phyloP scores from a whole-genome alignment of 2,888 invertebrate species.

The Drepanosiphum platanoidis region DNA sequence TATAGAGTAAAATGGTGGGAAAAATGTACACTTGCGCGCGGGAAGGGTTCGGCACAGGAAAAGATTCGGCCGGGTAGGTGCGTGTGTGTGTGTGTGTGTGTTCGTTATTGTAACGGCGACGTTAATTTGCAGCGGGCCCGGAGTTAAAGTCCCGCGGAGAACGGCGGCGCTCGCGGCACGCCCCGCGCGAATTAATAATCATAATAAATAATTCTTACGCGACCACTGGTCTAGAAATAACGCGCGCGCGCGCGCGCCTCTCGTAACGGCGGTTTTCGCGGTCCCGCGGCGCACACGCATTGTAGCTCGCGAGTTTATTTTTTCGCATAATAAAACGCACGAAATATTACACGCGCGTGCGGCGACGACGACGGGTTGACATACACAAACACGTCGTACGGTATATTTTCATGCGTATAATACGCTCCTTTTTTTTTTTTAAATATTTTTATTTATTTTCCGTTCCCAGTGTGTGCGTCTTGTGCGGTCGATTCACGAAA shows the following conservation, averaged over 20 bases:
- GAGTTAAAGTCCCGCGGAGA: constrained; percentile 34
- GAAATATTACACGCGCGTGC: background rate
- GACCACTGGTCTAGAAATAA: constrained; percentile 30
- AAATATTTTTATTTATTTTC: background rate
- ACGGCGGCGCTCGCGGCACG: constrained; percentile 16
- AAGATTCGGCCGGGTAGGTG: background rate
- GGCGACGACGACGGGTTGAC: background rate
- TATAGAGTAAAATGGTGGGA: no score
- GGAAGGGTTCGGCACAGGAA: background rate
- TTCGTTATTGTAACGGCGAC: background rate
- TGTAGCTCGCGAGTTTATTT: background rate
- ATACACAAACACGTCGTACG: background rate
- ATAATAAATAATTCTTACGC: background rate
- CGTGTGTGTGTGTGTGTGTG: background rate
- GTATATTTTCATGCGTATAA: background rate
- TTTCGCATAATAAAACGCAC: background rate
- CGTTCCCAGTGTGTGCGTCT: background rate
- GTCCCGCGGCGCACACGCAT: background rate
- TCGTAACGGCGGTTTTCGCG: constrained; percentile 22
- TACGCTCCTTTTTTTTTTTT: background rate
- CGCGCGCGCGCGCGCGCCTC: background rate
- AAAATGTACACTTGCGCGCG: background rate
- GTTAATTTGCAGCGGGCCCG: constrained; percentile 40
- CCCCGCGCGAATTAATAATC: constrained; percentile 14
- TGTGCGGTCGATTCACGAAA: background rate